Conservation (phyloP, 2,797 vertebrate species). For the Eremophila alpestris region DNA sequence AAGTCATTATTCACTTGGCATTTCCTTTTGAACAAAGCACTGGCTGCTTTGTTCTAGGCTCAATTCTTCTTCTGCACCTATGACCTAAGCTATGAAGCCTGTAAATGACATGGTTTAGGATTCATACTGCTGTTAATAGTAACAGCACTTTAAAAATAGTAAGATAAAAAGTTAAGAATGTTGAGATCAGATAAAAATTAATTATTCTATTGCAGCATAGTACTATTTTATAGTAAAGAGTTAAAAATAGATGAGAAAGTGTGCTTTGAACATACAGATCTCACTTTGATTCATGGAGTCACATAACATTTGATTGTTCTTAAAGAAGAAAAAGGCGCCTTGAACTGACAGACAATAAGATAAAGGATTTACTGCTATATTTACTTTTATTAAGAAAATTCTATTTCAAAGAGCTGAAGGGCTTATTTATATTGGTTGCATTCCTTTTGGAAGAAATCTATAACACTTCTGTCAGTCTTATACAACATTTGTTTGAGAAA, state of each 20-base stretch:
- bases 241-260: background rate
- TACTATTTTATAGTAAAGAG: background rate
- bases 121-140: background rate
- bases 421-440: background rate
- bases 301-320: background rate
- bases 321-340: rapidly evolving
- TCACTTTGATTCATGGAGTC: background rate
- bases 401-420: background rate
- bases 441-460: background rate
- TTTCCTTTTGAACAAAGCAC: background rate
- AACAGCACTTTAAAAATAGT: background rate
- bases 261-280: background rate
- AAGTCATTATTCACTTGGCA: background rate
- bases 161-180: background rate
- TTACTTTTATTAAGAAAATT: background rate
- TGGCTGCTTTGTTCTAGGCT: background rate
- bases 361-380: background rate
- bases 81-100: background rate
- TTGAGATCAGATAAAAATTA: background rate
- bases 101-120: background rate
- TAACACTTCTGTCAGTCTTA: background rate
- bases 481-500: background rate
- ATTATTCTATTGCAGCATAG: background rate
- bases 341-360: background rate
- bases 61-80: background rate